A percentile compares a stretch with the other conserved stretches of the same genome.
phyloP scores from a whole-genome alignment of 2,113 vertebrate species.

The Neopipo cinnamomea region DNA sequence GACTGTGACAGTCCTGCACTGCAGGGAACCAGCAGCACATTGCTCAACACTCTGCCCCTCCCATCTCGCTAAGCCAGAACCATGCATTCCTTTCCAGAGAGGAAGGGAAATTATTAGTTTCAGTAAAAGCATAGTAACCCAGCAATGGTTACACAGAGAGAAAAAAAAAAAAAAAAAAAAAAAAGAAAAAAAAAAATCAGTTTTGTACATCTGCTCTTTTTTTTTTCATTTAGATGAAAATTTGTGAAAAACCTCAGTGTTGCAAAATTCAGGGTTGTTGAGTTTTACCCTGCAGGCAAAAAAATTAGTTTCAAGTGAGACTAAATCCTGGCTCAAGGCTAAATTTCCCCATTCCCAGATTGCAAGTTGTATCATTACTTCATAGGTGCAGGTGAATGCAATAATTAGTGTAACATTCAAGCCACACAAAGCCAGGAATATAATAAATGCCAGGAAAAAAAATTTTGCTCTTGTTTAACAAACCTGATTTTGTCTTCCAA shows the following conservation, averaged over 20 bases:
- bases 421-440: background rate
- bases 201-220: background rate
- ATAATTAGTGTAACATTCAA: background rate
- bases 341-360: background rate
- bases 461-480: background rate
- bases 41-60: background rate
- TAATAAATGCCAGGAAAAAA: background rate
- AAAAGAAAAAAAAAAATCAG: background rate
- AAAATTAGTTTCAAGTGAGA: background rate
- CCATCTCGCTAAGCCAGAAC: background rate
- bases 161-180: background rate
- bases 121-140: background rate
- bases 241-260: background rate
- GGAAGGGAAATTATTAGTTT: background rate
- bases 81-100: background rate
- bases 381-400: background rate
- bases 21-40: background rate
- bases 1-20: background rate
- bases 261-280: background rate
- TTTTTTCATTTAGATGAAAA: background rate
- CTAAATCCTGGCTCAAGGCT: background rate
- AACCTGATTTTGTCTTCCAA: background rate
- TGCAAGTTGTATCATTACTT: background rate
- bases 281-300: rapidly evolving
- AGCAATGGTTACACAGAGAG: background rate